phyloP scores from a whole-genome alignment of 2,888 invertebrate species.

The Empis livida region DNA sequence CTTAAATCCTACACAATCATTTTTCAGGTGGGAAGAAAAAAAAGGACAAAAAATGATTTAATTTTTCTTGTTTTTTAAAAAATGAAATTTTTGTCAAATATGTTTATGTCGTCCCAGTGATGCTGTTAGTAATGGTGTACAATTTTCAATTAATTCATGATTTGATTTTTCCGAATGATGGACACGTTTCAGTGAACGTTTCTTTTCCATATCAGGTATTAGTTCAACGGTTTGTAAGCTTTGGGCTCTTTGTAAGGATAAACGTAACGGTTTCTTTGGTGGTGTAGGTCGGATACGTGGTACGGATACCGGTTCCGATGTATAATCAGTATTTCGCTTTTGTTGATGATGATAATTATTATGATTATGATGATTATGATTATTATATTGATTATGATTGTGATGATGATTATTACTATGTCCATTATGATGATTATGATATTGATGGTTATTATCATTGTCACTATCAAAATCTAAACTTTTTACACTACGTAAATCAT shows the following conservation, averaged over 20 bases:
- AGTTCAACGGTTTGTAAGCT: slow-evolving; percentile 59
- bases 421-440: slow-evolving; percentile 35
- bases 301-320: slow-evolving; percentile 46
- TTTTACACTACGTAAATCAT: slow-evolving; percentile 45
- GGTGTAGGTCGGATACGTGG: slow-evolving; percentile 56
- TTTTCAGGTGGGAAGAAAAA: too few relatives aligned
- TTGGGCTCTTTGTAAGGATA: slow-evolving; percentile 71
- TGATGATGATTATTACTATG: slow-evolving; percentile 21
- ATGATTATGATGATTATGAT: not conserved
- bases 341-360: slow-evolving; percentile 24
- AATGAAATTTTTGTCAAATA: not conserved
- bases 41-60: too few relatives aligned
- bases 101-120: slow-evolving; percentile 31
- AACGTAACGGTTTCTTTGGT: slow-evolving; percentile 70
- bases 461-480: slow-evolving; percentile 71
- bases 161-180: slow-evolving; percentile 24
- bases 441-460: slow-evolving; percentile 34
- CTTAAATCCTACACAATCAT: too few relatives aligned
- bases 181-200: slow-evolving; percentile 30
- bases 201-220: slow-evolving; percentile 28
- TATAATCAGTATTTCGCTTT: slow-evolving; percentile 39
- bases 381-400: not conserved
- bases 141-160: slow-evolving; percentile 24
- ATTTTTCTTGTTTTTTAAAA: too few relatives aligned
- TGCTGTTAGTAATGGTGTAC: slow-evolving; percentile 27